Evolutionary conservation across 1,140 invertebrate species (phyloP).

Genomic region (Cydia amplana): DNA sequence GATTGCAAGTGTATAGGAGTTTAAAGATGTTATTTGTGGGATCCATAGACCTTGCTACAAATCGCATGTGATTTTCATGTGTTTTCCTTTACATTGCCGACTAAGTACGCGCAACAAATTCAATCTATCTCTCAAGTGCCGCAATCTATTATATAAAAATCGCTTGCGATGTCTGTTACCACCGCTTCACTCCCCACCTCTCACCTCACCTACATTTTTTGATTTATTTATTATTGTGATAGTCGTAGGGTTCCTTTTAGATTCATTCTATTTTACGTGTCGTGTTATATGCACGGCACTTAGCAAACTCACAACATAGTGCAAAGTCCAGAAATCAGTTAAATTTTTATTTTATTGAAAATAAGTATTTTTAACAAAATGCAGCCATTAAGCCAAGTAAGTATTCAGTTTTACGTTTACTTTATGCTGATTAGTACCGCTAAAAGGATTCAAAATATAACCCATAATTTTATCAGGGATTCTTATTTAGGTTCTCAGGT

Average conservation of each 20-base stretch:
- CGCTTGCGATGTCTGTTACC: not conserved
- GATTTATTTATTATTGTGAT: constrained; percentile 1
- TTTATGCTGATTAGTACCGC: not conserved
- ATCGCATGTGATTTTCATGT: too few relatives aligned
- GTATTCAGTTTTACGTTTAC: constrained; percentile 1
- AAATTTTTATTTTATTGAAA: constrained; percentile 14
- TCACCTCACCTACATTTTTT: not conserved
- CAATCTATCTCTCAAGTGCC: too few relatives aligned
- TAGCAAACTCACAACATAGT: constrained; percentile 5
- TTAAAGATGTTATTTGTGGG: too few relatives aligned
- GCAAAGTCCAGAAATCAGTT: constrained; percentile 52
- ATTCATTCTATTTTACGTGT: not conserved
- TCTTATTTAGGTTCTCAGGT: not conserved
- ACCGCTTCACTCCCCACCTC: not conserved
- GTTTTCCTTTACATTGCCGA: too few relatives aligned
- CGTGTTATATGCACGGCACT: constrained; percentile 10
- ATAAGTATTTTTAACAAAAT: not conserved
- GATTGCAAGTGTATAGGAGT: too few relatives aligned
- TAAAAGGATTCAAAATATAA: too few relatives aligned
- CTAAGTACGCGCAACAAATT: too few relatives aligned
- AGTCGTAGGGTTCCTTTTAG: not conserved
- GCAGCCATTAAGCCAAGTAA: constrained; percentile 26
- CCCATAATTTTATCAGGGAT: not conserved
- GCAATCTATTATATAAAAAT: too few relatives aligned
- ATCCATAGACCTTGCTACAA: too few relatives aligned